Evolutionary conservation across 2,888 invertebrate genomes (phyloP), one percentile per base, ranked within the genome.

Genomic region (Cryptus armator): DNA sequence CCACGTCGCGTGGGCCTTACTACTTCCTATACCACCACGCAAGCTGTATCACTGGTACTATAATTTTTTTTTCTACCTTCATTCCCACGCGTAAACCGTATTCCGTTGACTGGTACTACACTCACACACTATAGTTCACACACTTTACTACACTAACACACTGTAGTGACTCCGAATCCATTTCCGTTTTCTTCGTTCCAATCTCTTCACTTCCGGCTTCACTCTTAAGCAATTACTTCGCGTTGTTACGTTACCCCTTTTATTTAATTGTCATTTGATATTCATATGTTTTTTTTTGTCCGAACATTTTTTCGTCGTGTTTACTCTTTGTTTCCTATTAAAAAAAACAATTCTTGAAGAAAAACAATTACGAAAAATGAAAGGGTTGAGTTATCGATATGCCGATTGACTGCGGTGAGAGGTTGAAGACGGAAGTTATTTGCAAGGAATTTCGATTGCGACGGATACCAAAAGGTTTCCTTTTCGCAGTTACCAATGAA

Each of bases 1-100:
- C 79, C 79, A 80, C 46, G 72, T 59, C 77, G 79, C 79, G 79
- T 80, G 79, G 79, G 79, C 79, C 53, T 71, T 62, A 43, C 66
- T 51, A 64, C 79, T 66, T 66, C 64, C 76, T 76, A 66, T 68
- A 53, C 66, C 51, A 66, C 43, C n/a, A 66, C 76, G 66, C 66
- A 37, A 48, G 48, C 29, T 32, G 46, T 74, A 62, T 48, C 74
- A 75, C 16, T 62, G 74, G 62, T 74, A 48, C 74, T 64, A 37
- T 64, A 32, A 64, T 64, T 19, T 37, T 74, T 62, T 70, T 72
- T 72, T 64, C 48, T 29, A 64, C 74, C 74, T 74, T 62, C n/a
- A 74, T 74, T 74, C 74, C 76, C 59, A 77, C 66, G 68, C 56
- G 43, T 44, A 16, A 29, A 44, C 59, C 62, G 43, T 46, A 48